These are phyloP conservation scores for Phocoena sinus DNA, from an alignment of 2,113 vertebrate species.

Conservation along the genomic window DNA sequence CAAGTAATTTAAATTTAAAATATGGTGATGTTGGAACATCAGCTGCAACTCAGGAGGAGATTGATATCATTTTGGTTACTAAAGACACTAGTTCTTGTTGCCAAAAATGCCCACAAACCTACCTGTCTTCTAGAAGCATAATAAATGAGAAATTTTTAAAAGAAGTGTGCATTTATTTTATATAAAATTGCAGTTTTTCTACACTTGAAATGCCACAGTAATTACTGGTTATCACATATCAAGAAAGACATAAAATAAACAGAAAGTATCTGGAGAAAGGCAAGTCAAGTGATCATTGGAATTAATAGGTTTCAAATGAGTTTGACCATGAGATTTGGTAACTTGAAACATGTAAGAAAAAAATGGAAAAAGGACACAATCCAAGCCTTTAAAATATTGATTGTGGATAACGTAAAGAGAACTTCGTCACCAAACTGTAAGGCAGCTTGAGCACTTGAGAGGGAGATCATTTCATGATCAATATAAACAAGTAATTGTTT, in stretches of 20 bases:
- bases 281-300: background rate
- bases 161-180: background rate
- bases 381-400: background rate
- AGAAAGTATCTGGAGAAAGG: constrained; percentile 1
- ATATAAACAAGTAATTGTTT: constrained; percentile 4
- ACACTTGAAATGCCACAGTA: background rate
- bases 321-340: background rate
- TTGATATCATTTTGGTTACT: background rate
- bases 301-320: background rate
- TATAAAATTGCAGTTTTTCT: background rate
- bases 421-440: background rate
- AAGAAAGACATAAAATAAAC: background rate
- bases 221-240: background rate
- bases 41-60: background rate
- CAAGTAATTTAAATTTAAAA: background rate
- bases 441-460: background rate
- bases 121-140: background rate
- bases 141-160: background rate
- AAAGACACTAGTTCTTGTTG: background rate
- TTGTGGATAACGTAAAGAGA: background rate
- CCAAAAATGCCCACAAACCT: background rate
- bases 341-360: background rate
- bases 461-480: background rate
- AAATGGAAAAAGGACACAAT: background rate
- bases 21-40: background rate